Percentiles rank a stretch among this genome's conserved stretches.
phyloP scores from a whole-genome alignment of 2,888 invertebrate species.

The Mimachlamys varia region DNA sequence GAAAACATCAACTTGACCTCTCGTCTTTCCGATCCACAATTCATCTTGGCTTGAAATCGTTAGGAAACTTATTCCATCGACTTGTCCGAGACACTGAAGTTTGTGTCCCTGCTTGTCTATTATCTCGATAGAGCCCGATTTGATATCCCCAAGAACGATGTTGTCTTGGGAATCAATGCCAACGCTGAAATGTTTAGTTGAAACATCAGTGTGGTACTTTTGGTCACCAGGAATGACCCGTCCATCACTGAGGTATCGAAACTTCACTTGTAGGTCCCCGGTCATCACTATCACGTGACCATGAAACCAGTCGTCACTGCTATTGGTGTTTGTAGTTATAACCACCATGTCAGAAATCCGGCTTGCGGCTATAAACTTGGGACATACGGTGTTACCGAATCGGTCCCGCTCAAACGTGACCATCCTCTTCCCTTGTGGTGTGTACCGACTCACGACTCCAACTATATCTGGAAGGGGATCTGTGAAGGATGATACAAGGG shows the following conservation, averaged over 20 bases:
- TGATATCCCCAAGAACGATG: not conserved
- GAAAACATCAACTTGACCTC: not conserved
- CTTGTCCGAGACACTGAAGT: not conserved
- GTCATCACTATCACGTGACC: constrained; percentile 10
- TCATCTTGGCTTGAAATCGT: not conserved
- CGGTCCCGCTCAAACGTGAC: constrained; percentile 13
- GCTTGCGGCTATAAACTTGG: not conserved
- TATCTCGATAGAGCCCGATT: not conserved
- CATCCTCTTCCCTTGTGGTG: not conserved
- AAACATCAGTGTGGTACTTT: not conserved
- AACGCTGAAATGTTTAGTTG: not conserved
- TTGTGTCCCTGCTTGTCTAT: not conserved
- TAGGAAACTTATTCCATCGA: not conserved
- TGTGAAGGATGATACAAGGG: not conserved
- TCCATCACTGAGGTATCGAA: not conserved
- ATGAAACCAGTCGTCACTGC: not conserved
- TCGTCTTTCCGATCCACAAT: not conserved
- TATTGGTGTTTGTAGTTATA: not conserved
- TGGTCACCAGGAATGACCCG: not conserved
- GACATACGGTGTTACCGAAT: not conserved
- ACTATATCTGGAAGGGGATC: not conserved
- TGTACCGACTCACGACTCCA: constrained; percentile 14
- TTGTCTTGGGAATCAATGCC: not conserved
- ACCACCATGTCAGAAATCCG: not conserved
- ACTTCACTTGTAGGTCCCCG: constrained; percentile 3